Conservation (phyloP, 2,113 vertebrate genomes). For the Sakesphorus luctuosus region DNA sequence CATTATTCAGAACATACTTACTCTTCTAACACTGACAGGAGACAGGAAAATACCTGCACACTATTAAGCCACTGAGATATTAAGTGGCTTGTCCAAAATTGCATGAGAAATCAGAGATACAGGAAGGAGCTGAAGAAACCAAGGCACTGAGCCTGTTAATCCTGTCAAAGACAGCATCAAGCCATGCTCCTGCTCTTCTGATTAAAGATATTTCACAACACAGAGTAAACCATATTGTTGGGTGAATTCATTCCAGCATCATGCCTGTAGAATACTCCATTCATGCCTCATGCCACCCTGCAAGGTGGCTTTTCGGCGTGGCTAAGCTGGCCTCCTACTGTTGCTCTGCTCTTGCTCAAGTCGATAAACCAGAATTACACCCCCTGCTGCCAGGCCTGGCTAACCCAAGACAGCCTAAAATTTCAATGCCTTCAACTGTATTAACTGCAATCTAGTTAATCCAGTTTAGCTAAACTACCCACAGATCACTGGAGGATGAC, state of each 20-base stretch:
- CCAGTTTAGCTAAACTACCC: background rate
- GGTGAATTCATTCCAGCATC: background rate
- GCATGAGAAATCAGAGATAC: background rate
- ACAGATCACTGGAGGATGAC: background rate
- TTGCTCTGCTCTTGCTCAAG: background rate
- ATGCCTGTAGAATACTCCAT: background rate
- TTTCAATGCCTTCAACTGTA: background rate
- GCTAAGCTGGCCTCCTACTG: background rate
- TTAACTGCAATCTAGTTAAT: background rate
- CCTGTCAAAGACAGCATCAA: background rate
- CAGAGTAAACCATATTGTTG: background rate
- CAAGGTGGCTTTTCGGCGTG: background rate
- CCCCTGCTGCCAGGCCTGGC: background rate
- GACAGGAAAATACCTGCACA: background rate
- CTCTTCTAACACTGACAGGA: background rate
- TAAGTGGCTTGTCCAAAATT: background rate
- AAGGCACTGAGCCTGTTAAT: background rate
- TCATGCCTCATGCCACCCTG: background rate
- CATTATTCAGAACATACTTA: background rate
- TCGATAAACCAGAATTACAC: background rate
- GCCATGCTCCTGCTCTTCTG: background rate
- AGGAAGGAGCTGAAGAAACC: background rate
- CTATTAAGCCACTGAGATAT: background rate
- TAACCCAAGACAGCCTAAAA: background rate
- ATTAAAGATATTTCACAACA: background rate